Percentiles rank a stretch among this genome's conserved stretches.
These are phyloP conservation scores for Sparus aurata DNA, from an alignment of 2,797 vertebrate species.

Conservation along the genomic window DNA sequence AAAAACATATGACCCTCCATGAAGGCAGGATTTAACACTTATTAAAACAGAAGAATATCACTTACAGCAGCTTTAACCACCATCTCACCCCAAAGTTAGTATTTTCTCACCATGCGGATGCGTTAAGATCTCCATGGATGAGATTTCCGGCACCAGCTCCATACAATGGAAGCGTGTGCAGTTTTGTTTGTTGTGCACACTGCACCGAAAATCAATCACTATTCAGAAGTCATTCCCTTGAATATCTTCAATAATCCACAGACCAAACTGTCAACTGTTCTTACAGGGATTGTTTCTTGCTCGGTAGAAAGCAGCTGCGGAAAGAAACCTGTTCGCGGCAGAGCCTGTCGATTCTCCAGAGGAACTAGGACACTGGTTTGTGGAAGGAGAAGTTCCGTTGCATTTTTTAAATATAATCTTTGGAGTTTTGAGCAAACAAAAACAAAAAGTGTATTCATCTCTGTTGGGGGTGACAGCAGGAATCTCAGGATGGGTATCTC, in stretches of 20 bases:
- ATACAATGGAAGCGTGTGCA: background rate
- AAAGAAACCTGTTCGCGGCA: slow-evolving; percentile 9
- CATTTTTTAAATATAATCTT: slow-evolving; percentile 14
- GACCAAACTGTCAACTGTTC: slow-evolving; percentile 10
- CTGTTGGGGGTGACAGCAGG: background rate
- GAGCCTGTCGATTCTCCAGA: background rate
- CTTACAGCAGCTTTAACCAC: no score
- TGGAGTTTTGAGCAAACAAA: slow-evolving; percentile 1
- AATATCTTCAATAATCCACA: slow-evolving; percentile 28
- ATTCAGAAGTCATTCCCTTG: background rate
- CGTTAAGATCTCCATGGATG: background rate
- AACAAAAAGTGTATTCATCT: background rate
- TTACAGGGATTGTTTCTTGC: background rate
- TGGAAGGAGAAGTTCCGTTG: background rate
- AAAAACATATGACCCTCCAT: background rate
- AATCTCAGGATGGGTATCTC: background rate
- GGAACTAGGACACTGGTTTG: slow-evolving; percentile 16
- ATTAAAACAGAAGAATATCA: no score
- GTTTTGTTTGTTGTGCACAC: slow-evolving; percentile 1
- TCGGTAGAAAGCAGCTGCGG: background rate
- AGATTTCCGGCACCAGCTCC: background rate
- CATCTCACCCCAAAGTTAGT: background rate
- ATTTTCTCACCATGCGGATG: background rate
- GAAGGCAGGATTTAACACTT: background rate
- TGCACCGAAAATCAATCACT: slow-evolving; percentile 10